Percentiles rank a stretch among this genome's conserved stretches.
Conservation (phyloP, 53 echinoderm and acorn worm species). For the Arbacia lixula region DNA sequence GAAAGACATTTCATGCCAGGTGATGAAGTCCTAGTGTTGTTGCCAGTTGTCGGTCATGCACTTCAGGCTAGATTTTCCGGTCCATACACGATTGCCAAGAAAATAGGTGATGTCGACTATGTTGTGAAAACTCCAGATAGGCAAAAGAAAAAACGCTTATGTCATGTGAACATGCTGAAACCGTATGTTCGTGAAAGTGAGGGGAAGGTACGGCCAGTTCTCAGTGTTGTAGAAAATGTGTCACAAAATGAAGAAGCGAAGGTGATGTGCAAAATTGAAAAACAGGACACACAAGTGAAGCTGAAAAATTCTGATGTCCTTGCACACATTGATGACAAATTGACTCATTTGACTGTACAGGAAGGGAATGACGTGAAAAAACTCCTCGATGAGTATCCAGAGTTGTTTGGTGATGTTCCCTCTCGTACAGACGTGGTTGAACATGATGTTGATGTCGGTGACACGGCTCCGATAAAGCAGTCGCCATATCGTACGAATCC, state of each 20-base stretch:
- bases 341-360: slow-evolving; percentile 31
- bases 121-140: slow-evolving; percentile 62
- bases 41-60: slow-evolving; percentile 57
- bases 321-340: background rate
- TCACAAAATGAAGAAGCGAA: too few species aligned
- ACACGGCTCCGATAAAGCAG: slow-evolving; percentile 63
- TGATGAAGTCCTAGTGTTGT: slow-evolving; percentile 61
- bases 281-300: background rate
- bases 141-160: slow-evolving; percentile 44
- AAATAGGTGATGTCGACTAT: slow-evolving; percentile 40
- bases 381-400: slow-evolving; percentile 22
- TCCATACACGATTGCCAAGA: background rate
- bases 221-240: background rate
- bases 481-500: slow-evolving; percentile 71
- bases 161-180: slow-evolving; percentile 79
- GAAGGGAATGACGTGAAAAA: slow-evolving; percentile 41
- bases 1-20: too few species aligned
- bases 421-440: slow-evolving; percentile 15
- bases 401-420: slow-evolving; percentile 55
- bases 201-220: background rate
- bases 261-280: background rate
- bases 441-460: slow-evolving; percentile 68
- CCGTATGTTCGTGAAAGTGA: slow-evolving; percentile 33
- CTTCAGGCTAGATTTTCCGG: slow-evolving; percentile 28
- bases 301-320: background rate